phyloP scores from a whole-genome alignment of 2,797 vertebrate species.

The Rhinophrynus dorsalis region DNA sequence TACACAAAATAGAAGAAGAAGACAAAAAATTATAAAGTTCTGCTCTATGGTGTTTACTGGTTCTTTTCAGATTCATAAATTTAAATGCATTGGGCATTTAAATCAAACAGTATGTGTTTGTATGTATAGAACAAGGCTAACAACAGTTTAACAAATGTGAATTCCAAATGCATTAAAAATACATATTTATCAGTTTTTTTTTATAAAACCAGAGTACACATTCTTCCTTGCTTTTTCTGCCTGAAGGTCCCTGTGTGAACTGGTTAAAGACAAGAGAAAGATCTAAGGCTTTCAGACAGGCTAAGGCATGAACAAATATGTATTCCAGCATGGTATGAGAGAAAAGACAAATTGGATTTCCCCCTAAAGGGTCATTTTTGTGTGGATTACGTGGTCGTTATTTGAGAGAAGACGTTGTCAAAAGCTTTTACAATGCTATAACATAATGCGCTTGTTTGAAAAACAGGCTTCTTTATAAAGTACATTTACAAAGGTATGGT shows the following conservation, averaged over 20 bases:
- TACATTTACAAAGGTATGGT: too few relatives aligned
- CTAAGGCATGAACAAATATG: slow-evolving; percentile 30
- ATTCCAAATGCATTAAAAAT: too few relatives aligned
- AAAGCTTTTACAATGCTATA: background rate
- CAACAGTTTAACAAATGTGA: too few relatives aligned
- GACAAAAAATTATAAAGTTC: too few relatives aligned
- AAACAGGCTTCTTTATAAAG: too few relatives aligned
- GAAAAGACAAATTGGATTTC: slow-evolving; percentile 18
- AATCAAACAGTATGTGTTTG: too few relatives aligned
- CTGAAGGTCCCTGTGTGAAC: background rate
- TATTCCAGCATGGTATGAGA: background rate
- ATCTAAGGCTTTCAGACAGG: slow-evolving; percentile 24
- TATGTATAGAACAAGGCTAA: too few relatives aligned
- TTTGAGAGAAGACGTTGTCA: too few relatives aligned
- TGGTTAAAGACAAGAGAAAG: background rate
- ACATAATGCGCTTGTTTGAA: background rate
- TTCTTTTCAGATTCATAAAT: too few relatives aligned
- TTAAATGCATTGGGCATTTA: too few relatives aligned
- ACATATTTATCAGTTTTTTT: background rate
- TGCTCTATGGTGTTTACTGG: too few relatives aligned
- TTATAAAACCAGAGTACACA: background rate
- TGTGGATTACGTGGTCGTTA: slow-evolving; percentile 18
- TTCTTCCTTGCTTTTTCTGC: slow-evolving; percentile 20
- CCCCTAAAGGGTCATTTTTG: slow-evolving; percentile 17
- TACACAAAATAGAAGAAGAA: too few relatives aligned